Percentiles rank a stretch among this genome's conserved stretches.
These are phyloP conservation scores for Hyles lineata DNA, from an alignment of 2,888 invertebrate species.

Conservation along the genomic window DNA sequence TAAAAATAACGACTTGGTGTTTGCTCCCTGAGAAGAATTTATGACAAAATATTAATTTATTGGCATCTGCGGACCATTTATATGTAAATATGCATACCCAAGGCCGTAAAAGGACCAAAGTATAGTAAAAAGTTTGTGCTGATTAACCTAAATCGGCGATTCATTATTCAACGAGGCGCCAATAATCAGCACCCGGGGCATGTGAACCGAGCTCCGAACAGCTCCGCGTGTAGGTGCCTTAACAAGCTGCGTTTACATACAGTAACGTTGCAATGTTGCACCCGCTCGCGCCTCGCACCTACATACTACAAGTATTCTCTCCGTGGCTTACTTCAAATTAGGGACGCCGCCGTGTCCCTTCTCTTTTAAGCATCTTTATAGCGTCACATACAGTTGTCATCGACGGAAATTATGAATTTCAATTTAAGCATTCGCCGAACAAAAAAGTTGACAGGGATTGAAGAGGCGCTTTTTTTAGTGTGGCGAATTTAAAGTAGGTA, in stretches of 20 bases:
- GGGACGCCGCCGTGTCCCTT: not conserved
- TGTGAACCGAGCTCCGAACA: constrained; percentile 57
- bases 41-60: constrained; percentile 16
- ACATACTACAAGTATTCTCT: not conserved
- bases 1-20: not conserved
- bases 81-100: constrained; percentile 23
- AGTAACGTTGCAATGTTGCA: constrained; percentile 19
- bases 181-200: constrained; percentile 65
- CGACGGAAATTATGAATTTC: not conserved
- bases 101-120: constrained; percentile 39
- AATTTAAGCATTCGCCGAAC: not conserved
- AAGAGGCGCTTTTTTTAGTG: not conserved
- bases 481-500: not conserved
- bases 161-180: constrained; percentile 75
- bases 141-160: constrained; percentile 68
- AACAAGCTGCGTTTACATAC: constrained; percentile 49
- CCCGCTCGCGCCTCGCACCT: not conserved
- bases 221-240: constrained; percentile 62
- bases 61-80: not conserved
- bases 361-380: not conserved
- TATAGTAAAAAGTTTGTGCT: constrained; percentile 49
- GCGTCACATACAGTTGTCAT: not conserved
- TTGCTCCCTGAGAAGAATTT: not conserved
- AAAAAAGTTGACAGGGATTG: not conserved
- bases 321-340: not conserved